Evolutionary conservation across 30 jellyfish, hydroid and myxozoan genomes (phyloP).

Genomic region (Aurelia coerulea): DNA sequence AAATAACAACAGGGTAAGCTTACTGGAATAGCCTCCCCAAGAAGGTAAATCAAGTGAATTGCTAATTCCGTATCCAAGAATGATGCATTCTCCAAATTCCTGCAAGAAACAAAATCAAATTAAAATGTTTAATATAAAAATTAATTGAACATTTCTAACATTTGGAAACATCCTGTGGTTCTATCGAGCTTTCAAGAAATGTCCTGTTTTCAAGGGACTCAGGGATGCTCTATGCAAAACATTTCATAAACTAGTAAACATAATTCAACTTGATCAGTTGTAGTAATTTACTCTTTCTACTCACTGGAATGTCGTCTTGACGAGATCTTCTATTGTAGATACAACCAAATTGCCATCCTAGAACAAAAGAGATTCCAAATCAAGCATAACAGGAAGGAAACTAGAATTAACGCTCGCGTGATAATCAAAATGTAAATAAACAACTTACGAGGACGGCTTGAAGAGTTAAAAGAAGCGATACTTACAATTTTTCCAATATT

Average conservation of each 20-base stretch:
- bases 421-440: background rate
- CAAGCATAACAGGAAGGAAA: background rate
- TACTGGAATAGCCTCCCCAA: constrained; percentile 97
- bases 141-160: background rate
- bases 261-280: too few relatives aligned
- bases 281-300: background rate
- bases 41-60: constrained; percentile 74
- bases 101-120: background rate
- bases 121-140: background rate
- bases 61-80: constrained; percentile 84
- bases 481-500: constrained; percentile 86
- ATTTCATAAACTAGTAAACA: too few relatives aligned
- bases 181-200: background rate
- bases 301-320: constrained; percentile 68
- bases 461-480: background rate
- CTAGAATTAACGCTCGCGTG: background rate
- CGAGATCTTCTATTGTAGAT: constrained; percentile 55
- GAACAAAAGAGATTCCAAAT: background rate
- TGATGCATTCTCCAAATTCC: constrained; percentile 78
- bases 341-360: constrained; percentile 80
- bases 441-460: background rate
- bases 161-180: background rate
- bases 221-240: too few relatives aligned
- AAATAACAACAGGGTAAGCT: background rate
- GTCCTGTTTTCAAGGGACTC: too few relatives aligned